These are phyloP conservation scores for Okamejei kenojei DNA, from an alignment of 2,797 vertebrate species.

Conservation along the genomic window DNA sequence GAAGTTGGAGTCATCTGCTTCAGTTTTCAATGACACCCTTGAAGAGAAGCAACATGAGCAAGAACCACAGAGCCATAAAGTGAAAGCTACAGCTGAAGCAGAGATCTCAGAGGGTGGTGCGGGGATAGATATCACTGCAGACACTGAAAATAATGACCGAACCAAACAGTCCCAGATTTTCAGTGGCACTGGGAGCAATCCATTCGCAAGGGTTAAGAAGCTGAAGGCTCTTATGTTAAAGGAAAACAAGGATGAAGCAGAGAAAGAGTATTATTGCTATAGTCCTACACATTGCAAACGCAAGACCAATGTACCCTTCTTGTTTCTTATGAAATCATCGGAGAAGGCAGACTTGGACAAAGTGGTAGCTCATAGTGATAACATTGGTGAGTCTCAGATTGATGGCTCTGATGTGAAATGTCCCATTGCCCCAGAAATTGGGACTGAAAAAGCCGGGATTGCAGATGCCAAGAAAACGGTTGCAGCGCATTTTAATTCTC, in stretches of 20 bases:
- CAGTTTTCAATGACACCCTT: conserved; percentile 83
- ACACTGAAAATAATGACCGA: conserved; percentile 42
- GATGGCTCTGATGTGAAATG: neutral
- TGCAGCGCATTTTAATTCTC: neutral
- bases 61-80: conserved; percentile 60
- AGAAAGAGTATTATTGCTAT: conserved; percentile 46
- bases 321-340: conserved; percentile 46
- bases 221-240: conserved; percentile 46
- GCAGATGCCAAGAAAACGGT: neutral
- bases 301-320: conserved; percentile 50
- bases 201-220: conserved; percentile 46
- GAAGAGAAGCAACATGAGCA: conserved; percentile 75
- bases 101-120: conserved; percentile 48
- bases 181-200: conserved; percentile 41
- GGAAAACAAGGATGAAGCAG: conserved; percentile 42
- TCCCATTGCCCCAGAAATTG: neutral
- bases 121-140: conserved; percentile 43
- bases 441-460: neutral
- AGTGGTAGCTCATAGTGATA: neutral
- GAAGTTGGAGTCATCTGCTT: conserved; percentile 87
- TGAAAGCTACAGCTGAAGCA: conserved; percentile 55
- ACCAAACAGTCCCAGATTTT: conserved; percentile 42
- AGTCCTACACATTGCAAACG: conserved; percentile 49
- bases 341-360: conserved; percentile 46
- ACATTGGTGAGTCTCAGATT: neutral